Conservation (phyloP, 2,797 vertebrate genomes). For the Psittacula derbiana region DNA sequence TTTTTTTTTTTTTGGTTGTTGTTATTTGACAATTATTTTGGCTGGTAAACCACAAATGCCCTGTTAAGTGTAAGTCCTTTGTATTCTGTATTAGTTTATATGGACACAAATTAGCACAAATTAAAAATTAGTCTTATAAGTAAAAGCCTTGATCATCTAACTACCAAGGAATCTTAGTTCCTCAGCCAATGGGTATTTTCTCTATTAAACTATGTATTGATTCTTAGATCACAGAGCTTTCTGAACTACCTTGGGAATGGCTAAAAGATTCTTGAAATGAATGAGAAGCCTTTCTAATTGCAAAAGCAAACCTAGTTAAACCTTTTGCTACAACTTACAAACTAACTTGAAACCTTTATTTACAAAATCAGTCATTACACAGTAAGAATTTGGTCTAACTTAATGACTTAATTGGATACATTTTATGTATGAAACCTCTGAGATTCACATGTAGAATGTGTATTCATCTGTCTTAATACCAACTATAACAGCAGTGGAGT, state of each 20-base stretch:
- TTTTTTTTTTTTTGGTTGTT: not conserved
- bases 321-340: not conserved
- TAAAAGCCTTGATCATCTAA: not conserved
- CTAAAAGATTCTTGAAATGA: not conserved
- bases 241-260: not conserved
- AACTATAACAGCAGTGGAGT: not conserved
- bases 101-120: not conserved
- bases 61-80: not conserved
- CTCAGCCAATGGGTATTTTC: not conserved
- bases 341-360: constrained; percentile 11
- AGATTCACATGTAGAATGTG: not conserved
- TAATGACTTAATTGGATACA: not conserved
- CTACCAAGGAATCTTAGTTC: not conserved
- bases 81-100: not conserved
- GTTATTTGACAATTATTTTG: not conserved
- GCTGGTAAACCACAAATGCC: not conserved
- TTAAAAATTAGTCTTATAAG: constrained; percentile 18
- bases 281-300: constrained; percentile 25
- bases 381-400: not conserved
- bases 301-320: constrained; percentile 28
- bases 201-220: constrained; percentile 21
- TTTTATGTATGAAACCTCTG: not conserved
- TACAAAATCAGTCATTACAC: constrained; percentile 12
- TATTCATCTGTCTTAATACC: not conserved
- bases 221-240: constrained; percentile 12